Conservation (phyloP, 2,888 invertebrate genomes). For the Dendrolimus houi region DNA sequence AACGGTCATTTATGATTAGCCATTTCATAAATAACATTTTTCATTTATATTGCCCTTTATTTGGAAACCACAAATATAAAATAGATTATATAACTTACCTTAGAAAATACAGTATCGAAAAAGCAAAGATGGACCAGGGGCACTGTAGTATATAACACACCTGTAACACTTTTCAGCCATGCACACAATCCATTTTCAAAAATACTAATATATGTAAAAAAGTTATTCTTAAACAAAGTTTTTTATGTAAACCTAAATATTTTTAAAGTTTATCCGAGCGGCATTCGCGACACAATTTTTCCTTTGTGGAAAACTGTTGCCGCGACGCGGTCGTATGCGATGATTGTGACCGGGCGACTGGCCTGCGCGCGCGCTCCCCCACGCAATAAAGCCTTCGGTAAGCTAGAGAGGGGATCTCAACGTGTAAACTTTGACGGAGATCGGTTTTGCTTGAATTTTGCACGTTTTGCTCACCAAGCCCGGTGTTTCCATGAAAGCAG, state of each 20-base stretch:
- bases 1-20: too few relatives aligned
- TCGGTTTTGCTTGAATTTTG: slow-evolving; percentile 3
- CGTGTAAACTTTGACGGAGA: slow-evolving; percentile 2
- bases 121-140: slow-evolving; percentile 50
- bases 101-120: background rate
- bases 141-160: slow-evolving; percentile 54
- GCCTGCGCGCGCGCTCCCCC: slow-evolving; percentile 36
- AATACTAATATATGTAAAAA: slow-evolving; percentile 15
- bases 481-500: too few relatives aligned
- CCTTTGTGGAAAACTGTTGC: slow-evolving; percentile 58
- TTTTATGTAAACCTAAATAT: slow-evolving; percentile 3
- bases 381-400: slow-evolving; percentile 63
- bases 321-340: slow-evolving; percentile 55
- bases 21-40: too few relatives aligned
- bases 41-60: too few relatives aligned
- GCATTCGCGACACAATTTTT: slow-evolving; percentile 71
- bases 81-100: background rate
- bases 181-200: slow-evolving; percentile 64
- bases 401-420: slow-evolving; percentile 48
- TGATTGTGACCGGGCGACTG: slow-evolving; percentile 62
- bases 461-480: background rate
- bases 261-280: slow-evolving; percentile 12
- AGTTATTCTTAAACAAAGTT: slow-evolving; percentile 4
- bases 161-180: slow-evolving; percentile 58
- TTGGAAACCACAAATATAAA: background rate